Conservation (phyloP, 2,888 invertebrate species). For the Aplocera efformata region DNA sequence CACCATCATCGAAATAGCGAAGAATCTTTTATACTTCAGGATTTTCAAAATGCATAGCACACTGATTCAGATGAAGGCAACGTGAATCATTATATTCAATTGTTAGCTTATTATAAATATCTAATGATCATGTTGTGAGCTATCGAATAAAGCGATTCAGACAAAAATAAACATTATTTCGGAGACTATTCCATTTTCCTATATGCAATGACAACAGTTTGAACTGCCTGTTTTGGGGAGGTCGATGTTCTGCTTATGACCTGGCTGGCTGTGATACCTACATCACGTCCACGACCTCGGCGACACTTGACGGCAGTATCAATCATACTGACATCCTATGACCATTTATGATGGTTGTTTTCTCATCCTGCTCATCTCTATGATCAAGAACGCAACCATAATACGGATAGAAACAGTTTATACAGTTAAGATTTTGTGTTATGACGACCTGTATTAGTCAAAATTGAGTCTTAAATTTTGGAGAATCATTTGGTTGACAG, state of each 20-base stretch:
- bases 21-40: not conserved
- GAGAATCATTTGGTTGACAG: slow-evolving; percentile 57
- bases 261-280: not conserved
- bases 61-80: not conserved
- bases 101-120: no score
- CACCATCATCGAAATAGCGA: not conserved
- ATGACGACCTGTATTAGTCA: slow-evolving; percentile 34
- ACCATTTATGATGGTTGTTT: no score
- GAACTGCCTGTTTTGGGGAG: slow-evolving; percentile 23
- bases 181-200: slow-evolving; percentile 35
- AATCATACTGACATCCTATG: no score
- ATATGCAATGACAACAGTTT: slow-evolving; percentile 35
- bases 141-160: no score
- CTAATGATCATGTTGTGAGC: no score
- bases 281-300: no score
- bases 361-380: no score
- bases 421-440: slow-evolving; percentile 27
- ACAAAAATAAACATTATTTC: slow-evolving; percentile 10
- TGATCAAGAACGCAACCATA: no score
- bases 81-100: no score
- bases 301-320: no score
- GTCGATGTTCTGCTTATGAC: not conserved
- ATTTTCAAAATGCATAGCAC: no score
- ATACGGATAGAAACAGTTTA: not conserved
- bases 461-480: slow-evolving; percentile 36